A percentile compares a stretch with the other conserved stretches of the same genome.
These are phyloP conservation scores for Tipula confusa DNA, from an alignment of 2,888 invertebrate genomes.

Conservation along the genomic window DNA sequence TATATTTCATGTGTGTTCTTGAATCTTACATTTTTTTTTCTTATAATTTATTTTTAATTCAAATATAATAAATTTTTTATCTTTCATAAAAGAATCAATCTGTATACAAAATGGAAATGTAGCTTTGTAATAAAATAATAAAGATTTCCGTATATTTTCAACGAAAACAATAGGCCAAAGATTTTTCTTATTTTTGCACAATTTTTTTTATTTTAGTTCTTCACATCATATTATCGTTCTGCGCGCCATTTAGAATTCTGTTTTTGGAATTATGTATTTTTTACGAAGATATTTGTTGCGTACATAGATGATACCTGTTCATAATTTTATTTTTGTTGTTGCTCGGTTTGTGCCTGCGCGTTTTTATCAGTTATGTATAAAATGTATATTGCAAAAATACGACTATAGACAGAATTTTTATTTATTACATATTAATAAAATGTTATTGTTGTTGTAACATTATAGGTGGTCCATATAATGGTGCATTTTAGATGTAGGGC, in stretches of 20 bases:
- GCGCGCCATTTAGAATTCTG: neutral
- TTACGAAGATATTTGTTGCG: neutral
- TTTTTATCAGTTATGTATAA: neutral
- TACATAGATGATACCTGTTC: neutral
- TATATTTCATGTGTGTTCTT: slow-evolving; percentile 20
- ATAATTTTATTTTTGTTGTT: neutral
- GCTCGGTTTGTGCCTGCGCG: neutral
- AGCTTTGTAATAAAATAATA: slow-evolving; percentile 16
- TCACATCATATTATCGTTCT: neutral
- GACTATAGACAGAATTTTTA: neutral
- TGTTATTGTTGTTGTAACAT: neutral
- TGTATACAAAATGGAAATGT: neutral
- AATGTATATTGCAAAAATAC: neutral
- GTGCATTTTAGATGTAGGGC: neutral
- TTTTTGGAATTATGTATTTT: slow-evolving; percentile 9
- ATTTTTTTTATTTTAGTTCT: neutral
- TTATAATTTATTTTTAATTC: slow-evolving; percentile 25
- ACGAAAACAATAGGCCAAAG: neutral
- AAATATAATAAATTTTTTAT: slow-evolving; percentile 25
- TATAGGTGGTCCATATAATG: neutral
- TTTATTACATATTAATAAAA: neutral
- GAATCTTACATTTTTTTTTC: neutral
- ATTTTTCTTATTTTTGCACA: neutral
- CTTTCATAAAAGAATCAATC: slow-evolving; percentile 25
- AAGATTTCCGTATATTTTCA: slow-evolving; percentile 1